Conservation (phyloP, 2,797 vertebrate species). For the Prunella strophiata region DNA sequence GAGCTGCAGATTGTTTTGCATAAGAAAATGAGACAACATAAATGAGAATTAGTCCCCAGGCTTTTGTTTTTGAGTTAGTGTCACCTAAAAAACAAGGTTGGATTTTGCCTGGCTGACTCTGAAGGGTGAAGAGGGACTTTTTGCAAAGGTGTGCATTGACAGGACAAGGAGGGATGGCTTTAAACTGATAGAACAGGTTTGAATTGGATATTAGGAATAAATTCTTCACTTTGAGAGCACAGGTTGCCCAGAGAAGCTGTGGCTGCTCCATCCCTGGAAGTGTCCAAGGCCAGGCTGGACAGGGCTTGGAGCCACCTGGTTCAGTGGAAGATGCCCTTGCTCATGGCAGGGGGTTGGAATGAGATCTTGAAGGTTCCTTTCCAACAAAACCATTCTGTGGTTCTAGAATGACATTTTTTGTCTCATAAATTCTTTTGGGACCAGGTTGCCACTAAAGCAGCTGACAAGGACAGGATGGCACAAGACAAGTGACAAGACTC, state of each 20-base stretch:
- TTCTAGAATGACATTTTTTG: neutral
- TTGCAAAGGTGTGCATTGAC: neutral
- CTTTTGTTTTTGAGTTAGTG: neutral
- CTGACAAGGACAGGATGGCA: neutral
- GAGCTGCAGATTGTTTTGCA: neutral
- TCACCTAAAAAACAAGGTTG: neutral
- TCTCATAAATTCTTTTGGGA: neutral
- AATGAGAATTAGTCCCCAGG: neutral
- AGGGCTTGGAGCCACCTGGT: accelerated
- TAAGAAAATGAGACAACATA: neutral
- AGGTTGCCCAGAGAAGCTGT: neutral
- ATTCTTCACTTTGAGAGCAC: neutral
- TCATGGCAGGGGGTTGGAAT: neutral
- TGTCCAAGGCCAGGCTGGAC: neutral
- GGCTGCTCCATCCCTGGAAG: neutral
- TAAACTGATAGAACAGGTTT: neutral
- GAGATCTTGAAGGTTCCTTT: neutral
- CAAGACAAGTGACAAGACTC: neutral
- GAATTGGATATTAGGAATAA: neutral
- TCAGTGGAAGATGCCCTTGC: accelerated
- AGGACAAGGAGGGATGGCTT: neutral
- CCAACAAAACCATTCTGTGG: neutral
- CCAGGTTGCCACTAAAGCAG: neutral
- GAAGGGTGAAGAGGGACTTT: neutral
- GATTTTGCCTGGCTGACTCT: neutral